Evolutionary conservation across 2,113 vertebrate species (phyloP).

Genomic region (Chaenocephalus aceratus): DNA sequence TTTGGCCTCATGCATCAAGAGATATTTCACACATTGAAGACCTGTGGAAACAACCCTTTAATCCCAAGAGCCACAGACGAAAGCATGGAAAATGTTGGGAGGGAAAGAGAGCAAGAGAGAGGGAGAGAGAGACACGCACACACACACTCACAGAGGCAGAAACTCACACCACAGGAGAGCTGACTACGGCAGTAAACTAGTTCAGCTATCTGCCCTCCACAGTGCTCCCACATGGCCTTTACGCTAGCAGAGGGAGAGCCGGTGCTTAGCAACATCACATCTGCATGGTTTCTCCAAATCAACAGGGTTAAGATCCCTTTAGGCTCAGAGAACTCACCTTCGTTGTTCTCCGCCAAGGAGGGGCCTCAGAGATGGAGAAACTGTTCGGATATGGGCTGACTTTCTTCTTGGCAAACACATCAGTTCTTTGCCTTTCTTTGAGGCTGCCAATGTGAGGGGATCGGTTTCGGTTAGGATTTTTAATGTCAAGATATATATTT

Average conservation of each 20-base stretch:
- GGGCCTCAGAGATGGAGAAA: constrained; percentile 26
- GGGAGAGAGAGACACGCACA: constrained; percentile 1
- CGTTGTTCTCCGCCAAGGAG: constrained; percentile 18
- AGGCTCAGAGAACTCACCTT: constrained; percentile 43
- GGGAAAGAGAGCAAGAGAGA: constrained; percentile 12
- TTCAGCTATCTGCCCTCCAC: constrained; percentile 43
- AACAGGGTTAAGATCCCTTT: constrained; percentile 70
- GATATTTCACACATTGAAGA: constrained; percentile 63
- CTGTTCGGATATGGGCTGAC: background rate
- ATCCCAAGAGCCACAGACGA: constrained; percentile 48
- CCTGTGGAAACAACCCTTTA: constrained; percentile 57
- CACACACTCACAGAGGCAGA: constrained; percentile 29
- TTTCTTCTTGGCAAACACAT: constrained; percentile 1
- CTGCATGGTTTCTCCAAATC: constrained; percentile 69
- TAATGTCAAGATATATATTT: background rate
- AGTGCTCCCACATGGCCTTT: constrained; percentile 62
- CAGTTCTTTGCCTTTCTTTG: too few species aligned
- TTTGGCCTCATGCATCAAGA: constrained; percentile 45
- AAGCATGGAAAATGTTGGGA: constrained; percentile 34
- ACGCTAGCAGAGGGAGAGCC: constrained; percentile 47
- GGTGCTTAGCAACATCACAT: constrained; percentile 81
- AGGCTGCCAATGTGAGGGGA: constrained; percentile 1
- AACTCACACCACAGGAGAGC: constrained; percentile 36
- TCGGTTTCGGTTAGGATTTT: background rate
- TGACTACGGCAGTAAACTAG: constrained; percentile 49